Base-by-base conservation (phyloP, 2,888 invertebrate genomes). In the Drosophila prostipennis region DNA sequence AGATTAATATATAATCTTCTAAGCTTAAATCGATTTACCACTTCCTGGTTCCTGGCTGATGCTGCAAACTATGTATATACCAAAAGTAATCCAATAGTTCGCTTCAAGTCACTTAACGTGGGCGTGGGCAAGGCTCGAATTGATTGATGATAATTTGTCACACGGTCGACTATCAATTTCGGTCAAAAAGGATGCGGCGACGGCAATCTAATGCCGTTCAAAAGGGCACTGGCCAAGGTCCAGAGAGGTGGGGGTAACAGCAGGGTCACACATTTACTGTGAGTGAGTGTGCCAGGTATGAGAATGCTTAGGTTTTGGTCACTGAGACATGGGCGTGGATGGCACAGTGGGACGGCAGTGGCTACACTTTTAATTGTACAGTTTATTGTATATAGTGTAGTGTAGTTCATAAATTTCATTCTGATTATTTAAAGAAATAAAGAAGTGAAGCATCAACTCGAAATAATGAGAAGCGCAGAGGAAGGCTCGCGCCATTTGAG, bases 91-190 rank as follows among this genome's bases (percentile, higher is more conserved):
- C 36, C 14, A 43, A 34, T 58, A 59, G 58, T 42, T 70, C 11
- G 13, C 6, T 10, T 26, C 40, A 16, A 42, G 42, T 19, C 43
- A 23, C 43, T 43, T 14, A 14, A n/a, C 32, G 46, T 46, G 32
- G 46, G 46, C 14, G 46, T 46, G 46, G 29, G 82, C 74, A 67
- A 46, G 11, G 40, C 71, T 57, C 65, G 59, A 57, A 77, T 72
- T 84, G 89, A 85, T 85, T 89, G 89, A 88, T 85, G 89, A 85
- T 79, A 79, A 68, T 87, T 88, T 87, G 85, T 89, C 87, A 87
- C 76, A 79, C 69, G 73, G 78, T 61, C 61, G 68, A 51, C 63
- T 75, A 82, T 82, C 85, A 77, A 74, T 87, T 87, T 77, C 54
- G 52, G 46, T 43, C 68, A 48, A 56, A 80, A 87, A 87, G 87